phyloP scores from a whole-genome alignment of 2,888 invertebrate species.

The Elegia similella region DNA sequence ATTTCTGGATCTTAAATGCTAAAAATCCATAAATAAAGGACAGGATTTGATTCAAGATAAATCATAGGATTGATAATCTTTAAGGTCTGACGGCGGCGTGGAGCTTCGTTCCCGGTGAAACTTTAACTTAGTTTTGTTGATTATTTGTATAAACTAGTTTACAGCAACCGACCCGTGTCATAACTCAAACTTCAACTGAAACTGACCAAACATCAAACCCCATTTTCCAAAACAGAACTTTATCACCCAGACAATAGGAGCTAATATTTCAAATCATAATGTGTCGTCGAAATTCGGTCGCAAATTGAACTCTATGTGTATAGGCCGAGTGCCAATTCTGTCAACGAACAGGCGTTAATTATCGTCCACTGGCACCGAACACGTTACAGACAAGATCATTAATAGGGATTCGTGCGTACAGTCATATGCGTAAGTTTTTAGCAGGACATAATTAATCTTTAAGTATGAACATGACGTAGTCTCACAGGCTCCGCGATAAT shows the following conservation, averaged over 20 bases:
- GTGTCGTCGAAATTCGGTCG: neutral
- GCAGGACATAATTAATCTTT: too few relatives aligned
- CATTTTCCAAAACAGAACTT: neutral
- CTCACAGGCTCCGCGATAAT: too few relatives aligned
- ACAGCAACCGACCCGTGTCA: neutral
- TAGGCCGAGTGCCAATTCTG: conserved; percentile 12
- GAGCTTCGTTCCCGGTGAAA: too few relatives aligned
- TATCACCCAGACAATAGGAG: neutral
- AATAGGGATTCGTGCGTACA: conserved; percentile 45
- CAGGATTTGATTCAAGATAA: too few relatives aligned
- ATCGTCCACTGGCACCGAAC: conserved; percentile 13
- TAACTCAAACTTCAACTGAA: conserved; percentile 1
- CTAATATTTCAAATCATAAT: neutral
- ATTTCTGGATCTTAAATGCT: too few relatives aligned
- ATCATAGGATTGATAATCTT: too few relatives aligned
- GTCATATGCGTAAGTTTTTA: neutral
- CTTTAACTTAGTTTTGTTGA: too few relatives aligned
- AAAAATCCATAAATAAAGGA: neutral
- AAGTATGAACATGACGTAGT: too few relatives aligned
- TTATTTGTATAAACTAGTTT: neutral
- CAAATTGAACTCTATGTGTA: conserved; percentile 9
- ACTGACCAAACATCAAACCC: neutral
- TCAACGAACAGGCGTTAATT: conserved; percentile 21
- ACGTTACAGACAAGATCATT: conserved; percentile 52
- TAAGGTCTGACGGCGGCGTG: too few relatives aligned